Evolutionary conservation across 92 coral and sea anemone genomes (phyloP).

Genomic region (Phenganax stokvisi): DNA sequence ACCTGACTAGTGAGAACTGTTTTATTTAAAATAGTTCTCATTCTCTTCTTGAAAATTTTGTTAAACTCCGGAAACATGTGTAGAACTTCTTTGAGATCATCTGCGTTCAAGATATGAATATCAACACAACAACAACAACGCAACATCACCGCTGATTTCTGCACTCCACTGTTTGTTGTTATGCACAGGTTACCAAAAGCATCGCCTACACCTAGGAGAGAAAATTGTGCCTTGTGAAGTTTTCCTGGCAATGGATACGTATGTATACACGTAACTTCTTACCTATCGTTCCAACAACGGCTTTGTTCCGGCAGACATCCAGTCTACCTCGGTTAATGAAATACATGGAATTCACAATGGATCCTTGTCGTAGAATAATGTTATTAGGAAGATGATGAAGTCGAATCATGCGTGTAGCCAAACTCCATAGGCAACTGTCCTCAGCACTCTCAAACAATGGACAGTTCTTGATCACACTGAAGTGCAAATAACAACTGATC

Average conservation of each 20-base stretch:
- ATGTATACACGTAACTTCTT: conserved; percentile 11
- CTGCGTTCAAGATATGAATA: conserved; percentile 75
- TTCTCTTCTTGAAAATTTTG: conserved; percentile 51
- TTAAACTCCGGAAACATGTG: conserved; percentile 54
- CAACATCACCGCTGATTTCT: conserved; percentile 63
- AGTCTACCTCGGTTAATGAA: conserved; percentile 82
- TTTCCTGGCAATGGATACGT: not conserved
- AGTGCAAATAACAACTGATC: conserved; percentile 84
- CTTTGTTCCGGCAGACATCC: conserved; percentile 61
- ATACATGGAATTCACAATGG: conserved; percentile 71
- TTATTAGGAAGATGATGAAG: conserved; percentile 90
- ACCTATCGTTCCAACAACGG: conserved; percentile 67
- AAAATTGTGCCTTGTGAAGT: not conserved
- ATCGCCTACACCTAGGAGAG: conserved; percentile 78
- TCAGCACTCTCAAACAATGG: conserved; percentile 65
- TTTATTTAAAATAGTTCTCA: conserved; percentile 60
- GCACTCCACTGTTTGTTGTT: conserved; percentile 51
- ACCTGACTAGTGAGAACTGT: conserved; percentile 33
- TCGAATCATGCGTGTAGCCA: conserved; percentile 83
- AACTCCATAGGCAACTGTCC: conserved; percentile 65
- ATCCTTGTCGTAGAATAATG: conserved; percentile 74
- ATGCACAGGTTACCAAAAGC: conserved; percentile 76
- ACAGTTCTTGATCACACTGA: conserved; percentile 78
- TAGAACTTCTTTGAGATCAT: conserved; percentile 69
- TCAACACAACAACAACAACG: conserved; percentile 85